Base-by-base conservation (phyloP, 2,888 invertebrate species). In the Drosophila longiperda region DNA sequence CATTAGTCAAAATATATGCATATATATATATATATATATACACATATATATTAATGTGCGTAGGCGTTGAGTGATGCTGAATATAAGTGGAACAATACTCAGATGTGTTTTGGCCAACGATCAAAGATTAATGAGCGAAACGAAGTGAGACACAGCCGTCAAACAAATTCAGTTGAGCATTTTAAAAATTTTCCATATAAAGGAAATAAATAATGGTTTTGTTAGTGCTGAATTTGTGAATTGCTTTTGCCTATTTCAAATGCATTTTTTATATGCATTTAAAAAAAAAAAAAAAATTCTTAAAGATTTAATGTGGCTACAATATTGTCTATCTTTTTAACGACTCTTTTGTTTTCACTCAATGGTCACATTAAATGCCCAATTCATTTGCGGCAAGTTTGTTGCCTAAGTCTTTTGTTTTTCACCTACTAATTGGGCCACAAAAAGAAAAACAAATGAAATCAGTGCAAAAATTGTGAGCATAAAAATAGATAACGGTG, bases 401-500 rank as follows among this genome's bases (percentile, higher is more conserved):
- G 83, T 85, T 85, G 88, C 80, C 66, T 40, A 87, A 85, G 90
- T 85, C 88, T 85, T 85, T 85, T 83, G 89, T 84, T 78, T 89
- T 49, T 23, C 72, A 40, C 38, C 53, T 48, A 32, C 66, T 82
- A 89, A 84, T 78, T 70, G 65, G 70, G 23, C 55, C 29, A 23
- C 6, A 11, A 15, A 53, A n/a, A 15, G 20, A 53, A 53, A 33
- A 33, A 29, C 26, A 8, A n/a, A 38, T 23, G 17, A 48, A 54
- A 50, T 50, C 34, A 23, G 52, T 52, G 59, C 65, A 66, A 75
- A 79, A 36, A 40, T 9, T 26, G n/a, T 40, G 15, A 9, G 9
- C 26, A 17, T 34, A 26, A 3, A 29, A 33, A 57, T 36, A 50
- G 74, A 77, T 67, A 78, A 79, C 69, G 65, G n/a, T 26, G 38